Percentiles rank a stretch among this genome's conserved stretches.
Evolutionary conservation across 2,888 invertebrate genomes (phyloP).

Genomic region (Onchidella celtica): DNA sequence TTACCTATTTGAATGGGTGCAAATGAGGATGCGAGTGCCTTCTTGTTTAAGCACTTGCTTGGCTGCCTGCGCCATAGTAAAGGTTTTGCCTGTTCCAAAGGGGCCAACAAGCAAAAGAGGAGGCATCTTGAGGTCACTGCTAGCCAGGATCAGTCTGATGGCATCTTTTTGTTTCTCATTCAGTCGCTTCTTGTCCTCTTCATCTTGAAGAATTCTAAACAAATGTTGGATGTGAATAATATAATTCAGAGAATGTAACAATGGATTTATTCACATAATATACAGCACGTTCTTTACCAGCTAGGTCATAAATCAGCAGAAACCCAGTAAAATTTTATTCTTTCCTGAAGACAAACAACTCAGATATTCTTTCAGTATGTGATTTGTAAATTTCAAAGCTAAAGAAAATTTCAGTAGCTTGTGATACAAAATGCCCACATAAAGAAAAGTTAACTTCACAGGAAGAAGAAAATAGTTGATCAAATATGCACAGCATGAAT

Average conservation of each 20-base stretch:
- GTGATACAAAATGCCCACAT: no score
- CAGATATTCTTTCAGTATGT: no score
- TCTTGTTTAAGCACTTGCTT: conserved; percentile 85
- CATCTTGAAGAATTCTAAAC: conserved; percentile 34
- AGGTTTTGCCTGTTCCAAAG: conserved; percentile 94
- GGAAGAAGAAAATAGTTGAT: no score
- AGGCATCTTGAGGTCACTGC: conserved; percentile 63
- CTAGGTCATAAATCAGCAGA: no score
- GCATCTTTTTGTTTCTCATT: conserved; percentile 91
- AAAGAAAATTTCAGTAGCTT: no score
- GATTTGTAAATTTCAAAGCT: no score
- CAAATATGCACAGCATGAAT: no score
- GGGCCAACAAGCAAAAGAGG: conserved; percentile 82
- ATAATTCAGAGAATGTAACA: background rate
- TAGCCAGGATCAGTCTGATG: conserved; percentile 86
- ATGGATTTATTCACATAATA: no score
- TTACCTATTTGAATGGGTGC: conserved; percentile 90
- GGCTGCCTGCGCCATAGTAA: conserved; percentile 88
- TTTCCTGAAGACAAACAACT: no score
- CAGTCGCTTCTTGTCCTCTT: conserved; percentile 84
- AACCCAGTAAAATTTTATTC: no score
- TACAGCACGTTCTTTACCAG: no score
- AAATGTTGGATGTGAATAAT: background rate
- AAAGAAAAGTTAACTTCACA: no score
- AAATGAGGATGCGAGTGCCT: conserved; percentile 87